These are phyloP conservation scores for Scomber japonicus DNA, from an alignment of 2,113 vertebrate genomes.

Conservation along the genomic window DNA sequence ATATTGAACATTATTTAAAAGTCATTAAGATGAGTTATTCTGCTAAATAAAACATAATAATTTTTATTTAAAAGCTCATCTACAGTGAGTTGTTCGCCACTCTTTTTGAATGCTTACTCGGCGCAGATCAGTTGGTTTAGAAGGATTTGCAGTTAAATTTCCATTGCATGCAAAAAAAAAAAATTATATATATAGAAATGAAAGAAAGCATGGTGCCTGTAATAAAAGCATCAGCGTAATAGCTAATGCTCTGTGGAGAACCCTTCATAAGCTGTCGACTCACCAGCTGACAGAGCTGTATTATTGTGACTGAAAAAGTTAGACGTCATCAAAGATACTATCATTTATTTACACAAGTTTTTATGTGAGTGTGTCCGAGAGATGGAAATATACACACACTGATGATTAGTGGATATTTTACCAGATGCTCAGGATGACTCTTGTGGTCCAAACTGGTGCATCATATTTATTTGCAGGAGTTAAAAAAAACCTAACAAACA, in stretches of 20 bases:
- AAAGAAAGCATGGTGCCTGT: slow-evolving; percentile 16
- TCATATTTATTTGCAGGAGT: too few species aligned
- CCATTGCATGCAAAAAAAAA: neutral
- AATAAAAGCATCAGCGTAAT: slow-evolving; percentile 25
- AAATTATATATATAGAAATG: slow-evolving; percentile 9
- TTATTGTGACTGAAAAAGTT: slow-evolving; percentile 44
- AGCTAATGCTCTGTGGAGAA: slow-evolving; percentile 24
- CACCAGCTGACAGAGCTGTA: neutral
- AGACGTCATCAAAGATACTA: neutral
- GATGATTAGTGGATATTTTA: neutral
- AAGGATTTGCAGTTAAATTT: neutral
- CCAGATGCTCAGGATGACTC: too few species aligned
- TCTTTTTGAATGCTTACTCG: too few species aligned
- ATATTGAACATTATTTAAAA: too few species aligned
- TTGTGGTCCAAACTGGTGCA: too few species aligned
- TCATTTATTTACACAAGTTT: slow-evolving; percentile 43
- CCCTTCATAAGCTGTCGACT: slow-evolving; percentile 6
- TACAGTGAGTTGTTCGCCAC: too few species aligned
- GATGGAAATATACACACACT: neutral
- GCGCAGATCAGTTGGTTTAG: neutral
- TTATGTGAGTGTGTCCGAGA: neutral
- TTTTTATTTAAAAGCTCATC: too few species aligned
- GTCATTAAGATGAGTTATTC: too few species aligned
- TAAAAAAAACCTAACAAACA: too few species aligned
- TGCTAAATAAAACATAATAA: too few species aligned